Base-by-base conservation (phyloP, 2,888 invertebrate species). In the Aphidius colemani region DNA sequence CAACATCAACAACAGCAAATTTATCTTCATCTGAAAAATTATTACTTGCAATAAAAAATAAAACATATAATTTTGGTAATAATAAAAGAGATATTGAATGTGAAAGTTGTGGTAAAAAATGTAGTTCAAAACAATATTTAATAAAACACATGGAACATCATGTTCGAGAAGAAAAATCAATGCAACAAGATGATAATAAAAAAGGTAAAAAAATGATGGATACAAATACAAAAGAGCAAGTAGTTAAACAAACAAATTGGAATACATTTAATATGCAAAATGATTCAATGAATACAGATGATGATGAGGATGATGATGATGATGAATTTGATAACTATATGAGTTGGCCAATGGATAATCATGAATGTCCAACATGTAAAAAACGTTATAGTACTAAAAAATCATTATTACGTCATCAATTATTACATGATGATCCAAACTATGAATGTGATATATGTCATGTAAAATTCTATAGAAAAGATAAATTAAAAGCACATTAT, bases 381-480 rank as follows among this genome's bases (percentile, higher is more conserved):
- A 82, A 82, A 50, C 71, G 76, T 13, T 82, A 82, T 66, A 82
- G 80, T 48, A 82, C 82, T 3, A 82, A 81, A 59, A 82, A 82
- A 55, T 82, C 82, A 1, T 65, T 82, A 4, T 60, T 81, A 3
- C 76, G 82, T 18, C 82, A 82, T 65, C 82, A 82, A 46, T 63
- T 82, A 43, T 62, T 82, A 2, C 82, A 82, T 62, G 81, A 82
- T 18, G 81, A 82, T 45, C 82, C 82, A 0, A 81, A 82, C 62
- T 82, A 80, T 44, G 81, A 81, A 43, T 82, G 82, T 50, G 82
- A 82, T 59, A 82, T 82, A 39, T 82, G 82, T 51, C 80, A 76
- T 30, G 76, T 80, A 0, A 82, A 82, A 56, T 82, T 82, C 41
- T 81, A 82, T 18, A 74, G 82, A 0, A 82, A 82, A 48, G 82